Evolutionary conservation across 2,888 invertebrate species (phyloP).

Genomic region (Margaritifera margaritifera): DNA sequence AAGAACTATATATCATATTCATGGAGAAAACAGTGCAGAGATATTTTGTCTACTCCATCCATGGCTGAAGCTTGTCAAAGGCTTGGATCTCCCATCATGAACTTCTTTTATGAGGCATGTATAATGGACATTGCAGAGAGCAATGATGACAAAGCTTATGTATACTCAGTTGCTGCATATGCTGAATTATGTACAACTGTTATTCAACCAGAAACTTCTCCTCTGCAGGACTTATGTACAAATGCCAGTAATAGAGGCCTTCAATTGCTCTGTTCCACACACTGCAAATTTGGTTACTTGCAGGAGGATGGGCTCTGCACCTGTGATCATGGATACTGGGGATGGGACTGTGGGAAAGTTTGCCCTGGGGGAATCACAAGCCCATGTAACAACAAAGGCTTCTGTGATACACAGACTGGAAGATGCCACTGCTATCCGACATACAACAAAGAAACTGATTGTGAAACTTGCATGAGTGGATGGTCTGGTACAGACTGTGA

Average conservation of each 20-base stretch:
- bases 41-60: slow-evolving; percentile 11
- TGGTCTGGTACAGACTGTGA: slow-evolving; percentile 38
- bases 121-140: slow-evolving; percentile 14
- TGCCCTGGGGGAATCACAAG: slow-evolving; percentile 39
- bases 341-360: slow-evolving; percentile 28
- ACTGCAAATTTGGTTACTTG: slow-evolving; percentile 42
- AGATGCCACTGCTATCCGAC: slow-evolving; percentile 34
- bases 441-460: slow-evolving; percentile 24
- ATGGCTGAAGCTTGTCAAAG: slow-evolving; percentile 14
- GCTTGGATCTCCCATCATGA: slow-evolving; percentile 20
- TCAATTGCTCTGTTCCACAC: slow-evolving; percentile 22
- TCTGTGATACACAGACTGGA: slow-evolving; percentile 32
- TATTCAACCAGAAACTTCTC: slow-evolving; percentile 25
- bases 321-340: slow-evolving; percentile 47
- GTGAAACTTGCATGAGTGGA: slow-evolving; percentile 23
- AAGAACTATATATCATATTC: slow-evolving; percentile 2
- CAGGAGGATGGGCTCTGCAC: slow-evolving; percentile 22
- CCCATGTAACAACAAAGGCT: slow-evolving; percentile 34
- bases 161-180: slow-evolving; percentile 27
- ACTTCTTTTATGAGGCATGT: slow-evolving; percentile 27
- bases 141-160: slow-evolving; percentile 14
- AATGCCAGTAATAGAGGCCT: slow-evolving; percentile 15
- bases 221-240: slow-evolving; percentile 35
- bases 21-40: slow-evolving; percentile 8
- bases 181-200: slow-evolving; percentile 35